Evolutionary conservation across 2,797 vertebrate genomes (phyloP).

Genomic region (Oreonectes daqikongensis): DNA sequence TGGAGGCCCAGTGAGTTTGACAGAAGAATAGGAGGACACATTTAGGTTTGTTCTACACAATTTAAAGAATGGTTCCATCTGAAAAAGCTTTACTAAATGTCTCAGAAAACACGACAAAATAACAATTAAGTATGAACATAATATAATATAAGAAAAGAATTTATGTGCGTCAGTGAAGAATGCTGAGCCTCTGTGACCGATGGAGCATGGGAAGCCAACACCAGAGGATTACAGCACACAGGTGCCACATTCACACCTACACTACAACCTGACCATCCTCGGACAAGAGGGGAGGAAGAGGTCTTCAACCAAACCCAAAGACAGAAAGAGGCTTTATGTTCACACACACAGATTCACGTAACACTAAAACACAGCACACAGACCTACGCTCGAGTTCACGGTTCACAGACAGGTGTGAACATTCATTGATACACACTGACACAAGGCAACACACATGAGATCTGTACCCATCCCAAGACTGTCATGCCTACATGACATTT

Average conservation of each 20-base stretch:
- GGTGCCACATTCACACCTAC: slow-evolving; percentile 71
- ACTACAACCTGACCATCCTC: slow-evolving; percentile 40
- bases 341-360: slow-evolving; percentile 25
- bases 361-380: slow-evolving; percentile 26
- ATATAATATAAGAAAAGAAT: neutral
- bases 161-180: neutral
- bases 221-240: slow-evolving; percentile 71
- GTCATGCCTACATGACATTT: slow-evolving; percentile 8
- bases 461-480: slow-evolving; percentile 2
- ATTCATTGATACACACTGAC: slow-evolving; percentile 33
- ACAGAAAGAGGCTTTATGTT: slow-evolving; percentile 52
- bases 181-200: slow-evolving; percentile 19
- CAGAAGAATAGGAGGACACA: neutral
- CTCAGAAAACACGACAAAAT: neutral
- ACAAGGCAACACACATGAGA: slow-evolving; percentile 21
- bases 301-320: slow-evolving; percentile 40
- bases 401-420: slow-evolving; percentile 26
- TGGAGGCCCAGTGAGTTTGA: slow-evolving; percentile 8
- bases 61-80: too few relatives aligned
- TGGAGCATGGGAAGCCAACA: slow-evolving; percentile 69
- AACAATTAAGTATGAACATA: too few relatives aligned
- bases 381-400: neutral
- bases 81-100: neutral
- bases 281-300: slow-evolving; percentile 43
- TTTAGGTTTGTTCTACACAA: neutral